Evolutionary conservation across 2,888 invertebrate genomes (phyloP).

Genomic region (Stenodema calcarata): DNA sequence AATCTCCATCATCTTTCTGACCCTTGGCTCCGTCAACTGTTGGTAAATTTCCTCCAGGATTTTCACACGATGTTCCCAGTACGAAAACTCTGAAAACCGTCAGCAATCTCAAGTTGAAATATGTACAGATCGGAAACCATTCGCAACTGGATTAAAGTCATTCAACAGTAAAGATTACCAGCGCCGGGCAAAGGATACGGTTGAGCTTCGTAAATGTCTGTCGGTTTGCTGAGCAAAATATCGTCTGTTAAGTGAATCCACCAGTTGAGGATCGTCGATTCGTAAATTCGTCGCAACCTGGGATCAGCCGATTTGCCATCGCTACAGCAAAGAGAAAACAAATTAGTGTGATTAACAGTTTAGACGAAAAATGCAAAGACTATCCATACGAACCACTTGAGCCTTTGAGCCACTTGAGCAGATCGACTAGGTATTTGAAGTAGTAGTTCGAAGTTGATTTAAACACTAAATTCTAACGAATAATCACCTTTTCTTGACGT

Average conservation of each 20-base stretch:
- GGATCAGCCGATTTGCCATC: slow-evolving; percentile 32
- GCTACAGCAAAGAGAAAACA: not conserved
- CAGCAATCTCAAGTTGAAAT: no score
- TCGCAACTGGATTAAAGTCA: not conserved
- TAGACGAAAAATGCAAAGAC: no score
- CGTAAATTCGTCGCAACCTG: slow-evolving; percentile 32
- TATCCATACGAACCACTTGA: no score
- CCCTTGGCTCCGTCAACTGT: slow-evolving; percentile 80
- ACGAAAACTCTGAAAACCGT: slow-evolving; percentile 71
- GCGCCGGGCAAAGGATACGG: slow-evolving; percentile 21
- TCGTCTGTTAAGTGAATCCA: slow-evolving; percentile 42
- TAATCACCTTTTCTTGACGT: slow-evolving; percentile 30
- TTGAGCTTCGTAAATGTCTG: not conserved
- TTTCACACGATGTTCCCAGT: slow-evolving; percentile 79
- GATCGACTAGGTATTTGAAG: no score
- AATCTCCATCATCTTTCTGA: slow-evolving; percentile 82
- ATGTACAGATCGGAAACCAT: not conserved
- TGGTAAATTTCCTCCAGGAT: slow-evolving; percentile 87
- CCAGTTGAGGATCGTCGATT: slow-evolving; percentile 29
- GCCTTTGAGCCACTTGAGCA: no score
- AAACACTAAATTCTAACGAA: not conserved
- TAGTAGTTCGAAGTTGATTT: no score
- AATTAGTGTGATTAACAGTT: no score
- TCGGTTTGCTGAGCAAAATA: slow-evolving; percentile 27
- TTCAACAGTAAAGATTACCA: not conserved